Percentiles rank a stretch among this genome's conserved stretches.
Conservation (phyloP, 2,113 vertebrate genomes). For the Dicentrarchus labrax region DNA sequence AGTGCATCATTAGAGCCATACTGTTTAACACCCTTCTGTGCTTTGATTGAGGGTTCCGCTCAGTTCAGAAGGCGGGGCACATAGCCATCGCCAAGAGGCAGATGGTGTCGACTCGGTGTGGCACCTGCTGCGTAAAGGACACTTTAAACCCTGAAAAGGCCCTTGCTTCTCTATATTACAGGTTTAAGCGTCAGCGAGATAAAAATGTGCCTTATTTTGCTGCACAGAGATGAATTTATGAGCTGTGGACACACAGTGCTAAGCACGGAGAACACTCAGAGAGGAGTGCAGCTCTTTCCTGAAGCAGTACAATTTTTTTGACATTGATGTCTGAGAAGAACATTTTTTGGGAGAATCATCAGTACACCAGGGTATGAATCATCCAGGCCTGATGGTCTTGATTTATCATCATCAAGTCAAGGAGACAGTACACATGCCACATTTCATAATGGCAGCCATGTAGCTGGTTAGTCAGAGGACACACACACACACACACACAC, state of each 20-base stretch:
- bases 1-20: constrained; percentile 58
- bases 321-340: constrained; percentile 42
- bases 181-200: constrained; percentile 3
- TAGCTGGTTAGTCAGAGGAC: not conserved
- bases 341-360: constrained; percentile 37
- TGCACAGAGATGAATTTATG: constrained; percentile 5
- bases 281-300: constrained; percentile 12
- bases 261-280: not conserved
- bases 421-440: constrained; percentile 33
- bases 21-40: constrained; percentile 50
- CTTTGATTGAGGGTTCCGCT: constrained; percentile 51
- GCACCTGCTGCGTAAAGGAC: constrained; percentile 61
- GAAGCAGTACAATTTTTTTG: constrained; percentile 19
- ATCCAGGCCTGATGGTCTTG: constrained; percentile 22
- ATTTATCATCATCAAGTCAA: constrained; percentile 53
- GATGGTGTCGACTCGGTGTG: constrained; percentile 41
- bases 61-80: constrained; percentile 28
- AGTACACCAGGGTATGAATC: constrained; percentile 31
- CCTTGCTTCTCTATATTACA: not conserved
- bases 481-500: not conserved
- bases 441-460: constrained; percentile 26
- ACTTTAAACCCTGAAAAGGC: constrained; percentile 57
- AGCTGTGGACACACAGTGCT: constrained; percentile 16
- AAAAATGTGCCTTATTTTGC: constrained; percentile 10
- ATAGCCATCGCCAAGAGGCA: constrained; percentile 37